Evolutionary conservation across 2,888 invertebrate species (phyloP).

Genomic region (Heteromyza rotundicornis): DNA sequence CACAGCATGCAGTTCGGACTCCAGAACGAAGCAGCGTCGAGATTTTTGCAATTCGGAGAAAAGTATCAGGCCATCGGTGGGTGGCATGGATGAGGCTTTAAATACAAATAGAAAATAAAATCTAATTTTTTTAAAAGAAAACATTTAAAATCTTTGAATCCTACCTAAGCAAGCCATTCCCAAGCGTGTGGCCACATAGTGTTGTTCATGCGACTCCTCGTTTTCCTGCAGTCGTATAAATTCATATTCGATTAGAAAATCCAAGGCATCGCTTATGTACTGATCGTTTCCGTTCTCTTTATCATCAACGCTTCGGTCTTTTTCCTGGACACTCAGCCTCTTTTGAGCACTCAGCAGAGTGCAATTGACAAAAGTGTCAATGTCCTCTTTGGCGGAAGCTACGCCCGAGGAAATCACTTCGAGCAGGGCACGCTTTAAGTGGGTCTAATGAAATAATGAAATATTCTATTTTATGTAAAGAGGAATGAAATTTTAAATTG

Average conservation of each 20-base stretch:
- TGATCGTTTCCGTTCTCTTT: conserved; percentile 14
- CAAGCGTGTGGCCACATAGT: conserved; percentile 80
- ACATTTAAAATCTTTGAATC: background rate
- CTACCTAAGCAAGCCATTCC: conserved; percentile 85
- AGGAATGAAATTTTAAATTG: background rate
- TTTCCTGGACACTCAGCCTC: conserved; percentile 15
- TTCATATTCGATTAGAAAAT: conserved; percentile 80
- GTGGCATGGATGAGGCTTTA: conserved; percentile 87
- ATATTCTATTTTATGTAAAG: background rate
- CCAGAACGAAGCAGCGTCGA: conserved; percentile 86
- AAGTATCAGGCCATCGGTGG: conserved; percentile 88
- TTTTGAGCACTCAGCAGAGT: conserved; percentile 69
- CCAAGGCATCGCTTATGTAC: conserved; percentile 67
- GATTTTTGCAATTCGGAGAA: conserved; percentile 91
- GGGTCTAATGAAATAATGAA: conserved; percentile 56
- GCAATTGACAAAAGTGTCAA: conserved; percentile 78
- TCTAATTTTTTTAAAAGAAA: background rate
- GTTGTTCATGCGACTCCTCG: conserved; percentile 60
- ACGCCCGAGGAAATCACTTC: conserved; percentile 89
- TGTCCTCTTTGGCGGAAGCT: conserved; percentile 73
- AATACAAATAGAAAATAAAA: background rate
- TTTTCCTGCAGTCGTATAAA: conserved; percentile 73
- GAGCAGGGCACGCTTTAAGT: conserved; percentile 75
- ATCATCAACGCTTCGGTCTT: conserved; percentile 4
- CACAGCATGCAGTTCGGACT: conserved; percentile 93